Evolutionary conservation across 2,113 vertebrate species (phyloP), one percentile per base, ranked within the genome.

Genomic region (Stomatorhinus ivindoensis): DNA sequence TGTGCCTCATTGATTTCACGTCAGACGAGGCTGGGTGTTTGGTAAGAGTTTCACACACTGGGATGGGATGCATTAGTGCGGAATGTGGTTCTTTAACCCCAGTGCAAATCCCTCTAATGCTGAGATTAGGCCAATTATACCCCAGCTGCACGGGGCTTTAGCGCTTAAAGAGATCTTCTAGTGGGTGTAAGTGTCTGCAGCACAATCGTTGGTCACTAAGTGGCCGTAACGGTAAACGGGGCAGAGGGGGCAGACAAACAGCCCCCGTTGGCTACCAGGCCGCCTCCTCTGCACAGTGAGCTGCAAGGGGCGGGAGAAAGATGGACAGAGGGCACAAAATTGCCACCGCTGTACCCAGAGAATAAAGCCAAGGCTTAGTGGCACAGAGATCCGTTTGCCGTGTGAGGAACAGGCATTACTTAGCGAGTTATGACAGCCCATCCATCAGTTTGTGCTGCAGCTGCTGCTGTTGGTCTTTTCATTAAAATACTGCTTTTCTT

Each of bases 1-100:
- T 92, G 91, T 89, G 83, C 76, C 87, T 93, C 92, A 93, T 95
- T 93, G 94, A 94, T 94, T 93, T 90, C 90, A 89, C 92, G 93
- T 92, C 92, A 91, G 87, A 91, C 80, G 31, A 91, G 94, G 93
- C 94, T 94, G 93, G 94, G 92, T 87, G 90, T 88, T 90, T 31
- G 89, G 93, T 92, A 92, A 90, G 35, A 87, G 88, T 92, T 93
- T 91, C 61, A 51, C 90, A 90, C 91, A 86, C 84, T 58, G 83
- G 91, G 87, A 91, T 91, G 91, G 90, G 89, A 92, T 91, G 87
- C 87, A 92, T 94, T 93, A 91, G 90, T 91, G 90, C 82, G 90
- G 91, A 93, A 91, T 88, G 88, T 35, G 86, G 76, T 88, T 88
- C 84, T 92, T 92, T 31, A 90, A 88, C 89, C 86, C 73, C 90